phyloP scores from a whole-genome alignment of 2,888 invertebrate species.

The Hypselothyrea guttata region DNA sequence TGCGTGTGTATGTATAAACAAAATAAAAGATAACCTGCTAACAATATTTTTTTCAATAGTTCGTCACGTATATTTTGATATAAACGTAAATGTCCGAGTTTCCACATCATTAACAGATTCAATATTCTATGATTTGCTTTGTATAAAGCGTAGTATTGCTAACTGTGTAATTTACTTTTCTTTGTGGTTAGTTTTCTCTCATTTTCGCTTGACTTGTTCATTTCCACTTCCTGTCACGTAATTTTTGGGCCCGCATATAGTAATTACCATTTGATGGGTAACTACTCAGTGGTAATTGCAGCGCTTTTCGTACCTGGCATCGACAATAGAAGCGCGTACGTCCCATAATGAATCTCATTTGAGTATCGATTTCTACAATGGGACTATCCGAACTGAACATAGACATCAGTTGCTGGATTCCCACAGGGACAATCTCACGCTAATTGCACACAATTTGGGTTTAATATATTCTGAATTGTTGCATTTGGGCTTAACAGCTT shows the following conservation, averaged over 20 bases:
- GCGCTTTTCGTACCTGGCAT: constrained; percentile 14
- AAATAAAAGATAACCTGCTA: too few species aligned
- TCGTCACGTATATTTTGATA: too few species aligned
- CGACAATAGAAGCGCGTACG: constrained; percentile 5
- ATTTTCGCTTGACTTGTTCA: background rate
- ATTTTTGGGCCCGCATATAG: constrained; percentile 1
- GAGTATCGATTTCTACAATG: constrained; percentile 28
- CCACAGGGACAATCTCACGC: background rate
- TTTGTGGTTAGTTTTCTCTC: constrained; percentile 3
- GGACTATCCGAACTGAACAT: background rate
- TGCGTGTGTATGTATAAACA: too few species aligned
- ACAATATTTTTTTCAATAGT: too few species aligned
- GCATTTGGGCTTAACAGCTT: constrained; percentile 11
- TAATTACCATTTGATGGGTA: constrained; percentile 29
- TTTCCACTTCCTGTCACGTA: constrained; percentile 9
- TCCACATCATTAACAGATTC: too few species aligned
- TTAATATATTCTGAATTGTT: constrained; percentile 29
- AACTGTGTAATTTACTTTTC: background rate
- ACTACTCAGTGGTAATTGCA: constrained; percentile 41
- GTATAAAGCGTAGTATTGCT: too few species aligned
- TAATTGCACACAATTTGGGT: constrained; percentile 38
- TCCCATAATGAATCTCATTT: constrained; percentile 34
- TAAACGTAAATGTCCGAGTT: too few species aligned
- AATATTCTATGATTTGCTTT: too few species aligned
- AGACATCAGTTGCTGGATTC: constrained; percentile 1